A percentile compares a stretch with the other conserved stretches of the same genome.
Conservation (phyloP, 2,888 invertebrate genomes). For the Drosophila nr. perissopoda region DNA sequence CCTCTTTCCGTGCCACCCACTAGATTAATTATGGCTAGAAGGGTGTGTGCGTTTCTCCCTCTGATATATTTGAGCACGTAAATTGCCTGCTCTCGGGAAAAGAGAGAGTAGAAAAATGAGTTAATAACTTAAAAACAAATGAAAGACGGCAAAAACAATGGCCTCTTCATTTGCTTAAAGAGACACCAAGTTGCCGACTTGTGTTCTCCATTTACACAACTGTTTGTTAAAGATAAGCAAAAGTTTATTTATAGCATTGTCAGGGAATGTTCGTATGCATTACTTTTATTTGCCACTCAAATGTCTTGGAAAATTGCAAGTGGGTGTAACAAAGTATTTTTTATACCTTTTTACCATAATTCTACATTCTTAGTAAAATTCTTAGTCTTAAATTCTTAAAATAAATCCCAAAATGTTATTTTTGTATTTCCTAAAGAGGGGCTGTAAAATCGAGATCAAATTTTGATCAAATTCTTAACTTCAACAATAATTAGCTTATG, state of each 20-base stretch:
- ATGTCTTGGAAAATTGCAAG: slow-evolving; percentile 8
- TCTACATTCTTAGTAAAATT: background rate
- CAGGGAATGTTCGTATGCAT: background rate
- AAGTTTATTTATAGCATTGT: slow-evolving; percentile 26
- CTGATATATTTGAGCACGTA: slow-evolving; percentile 51
- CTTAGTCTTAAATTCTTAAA: background rate
- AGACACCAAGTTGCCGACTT: slow-evolving; percentile 18
- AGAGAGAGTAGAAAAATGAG: slow-evolving; percentile 40
- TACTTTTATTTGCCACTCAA: slow-evolving; percentile 3
- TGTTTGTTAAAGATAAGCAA: slow-evolving; percentile 34
- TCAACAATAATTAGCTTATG: background rate
- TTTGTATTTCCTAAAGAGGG: too few species aligned
- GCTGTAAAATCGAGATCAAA: rapidly evolving
- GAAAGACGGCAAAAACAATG: slow-evolving; percentile 21
- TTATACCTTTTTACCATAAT: too few species aligned
- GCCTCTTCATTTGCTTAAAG: slow-evolving; percentile 47
- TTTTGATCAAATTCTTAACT: background rate
- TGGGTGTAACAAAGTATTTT: slow-evolving; percentile 1
- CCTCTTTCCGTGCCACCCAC: slow-evolving; percentile 11
- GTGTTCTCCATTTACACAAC: slow-evolving; percentile 2
- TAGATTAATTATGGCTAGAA: slow-evolving; percentile 60
- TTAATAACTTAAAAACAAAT: slow-evolving; percentile 66
- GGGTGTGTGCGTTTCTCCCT: background rate
- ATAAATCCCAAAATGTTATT: too few species aligned
- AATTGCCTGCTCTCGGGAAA: slow-evolving; percentile 35